Conservation (phyloP, 2,113 vertebrate genomes). For the Pitta sordida region DNA sequence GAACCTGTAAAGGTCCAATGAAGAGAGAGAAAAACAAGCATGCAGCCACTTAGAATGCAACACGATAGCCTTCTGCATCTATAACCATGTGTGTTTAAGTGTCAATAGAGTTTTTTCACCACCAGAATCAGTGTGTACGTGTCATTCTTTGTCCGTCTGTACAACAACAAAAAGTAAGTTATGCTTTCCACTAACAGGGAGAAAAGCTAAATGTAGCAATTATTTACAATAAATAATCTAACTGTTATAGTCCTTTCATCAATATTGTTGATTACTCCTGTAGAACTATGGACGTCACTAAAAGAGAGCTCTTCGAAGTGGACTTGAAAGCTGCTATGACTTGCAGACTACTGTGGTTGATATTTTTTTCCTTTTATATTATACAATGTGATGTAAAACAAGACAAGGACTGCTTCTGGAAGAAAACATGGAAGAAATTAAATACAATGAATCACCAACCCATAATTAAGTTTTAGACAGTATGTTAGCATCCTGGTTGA, state of each 20-base stretch:
- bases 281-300: neutral
- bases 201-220: neutral
- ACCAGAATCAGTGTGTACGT: too few relatives aligned
- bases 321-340: neutral
- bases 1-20: too few relatives aligned
- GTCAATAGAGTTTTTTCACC: too few relatives aligned
- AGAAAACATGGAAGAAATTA: neutral
- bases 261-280: neutral
- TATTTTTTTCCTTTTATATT: neutral
- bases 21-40: too few relatives aligned
- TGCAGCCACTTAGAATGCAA: too few relatives aligned
- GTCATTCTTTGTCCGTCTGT: too few relatives aligned
- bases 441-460: neutral
- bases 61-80: too few relatives aligned
- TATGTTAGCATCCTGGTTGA: neutral
- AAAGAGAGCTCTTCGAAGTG: neutral
- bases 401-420: neutral
- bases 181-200: neutral
- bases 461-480: neutral
- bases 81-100: too few relatives aligned
- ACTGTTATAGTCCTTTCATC: neutral
- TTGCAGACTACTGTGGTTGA: neutral
- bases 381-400: neutral
- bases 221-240: neutral
- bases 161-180: too few relatives aligned